A percentile compares a stretch with the other conserved stretches of the same genome.
These are phyloP conservation scores for Monopis laevigella DNA, from an alignment of 2,888 invertebrate genomes.

Conservation along the genomic window DNA sequence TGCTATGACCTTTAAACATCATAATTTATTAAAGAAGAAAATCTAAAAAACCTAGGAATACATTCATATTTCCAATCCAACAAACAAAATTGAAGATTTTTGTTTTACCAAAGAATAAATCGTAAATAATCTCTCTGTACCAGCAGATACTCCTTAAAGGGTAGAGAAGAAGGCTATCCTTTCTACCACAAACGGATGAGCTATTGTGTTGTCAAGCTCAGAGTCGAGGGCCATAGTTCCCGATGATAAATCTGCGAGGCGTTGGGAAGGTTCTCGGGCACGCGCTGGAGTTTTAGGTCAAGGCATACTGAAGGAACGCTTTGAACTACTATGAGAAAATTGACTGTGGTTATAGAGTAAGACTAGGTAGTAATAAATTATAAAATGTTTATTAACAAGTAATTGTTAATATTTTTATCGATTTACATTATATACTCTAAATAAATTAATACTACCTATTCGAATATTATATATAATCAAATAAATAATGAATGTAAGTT, in stretches of 20 bases:
- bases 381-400: too few species aligned
- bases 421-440: too few species aligned
- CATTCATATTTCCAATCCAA: background rate
- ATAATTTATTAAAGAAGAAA: background rate
- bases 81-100: background rate
- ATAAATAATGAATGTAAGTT: too few species aligned
- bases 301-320: constrained; percentile 48
- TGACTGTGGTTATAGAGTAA: too few species aligned
- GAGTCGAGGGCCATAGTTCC: constrained; percentile 16
- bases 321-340: too few species aligned
- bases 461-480: too few species aligned
- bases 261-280: constrained; percentile 18
- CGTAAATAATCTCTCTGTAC: constrained; percentile 7
- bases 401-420: too few species aligned
- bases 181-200: constrained; percentile 23
- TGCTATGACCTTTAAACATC: background rate
- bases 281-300: constrained; percentile 51
- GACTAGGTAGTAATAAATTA: too few species aligned
- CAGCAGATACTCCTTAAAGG: constrained; percentile 7
- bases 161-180: constrained; percentile 6
- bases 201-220: constrained; percentile 44
- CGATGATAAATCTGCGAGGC: constrained; percentile 17
- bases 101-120: background rate
- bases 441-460: too few species aligned
- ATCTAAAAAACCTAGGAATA: background rate